Evolutionary conservation across 2,888 invertebrate species (phyloP), one percentile per base, ranked within the genome.

Genomic region (Sarcophaga carnaria): DNA sequence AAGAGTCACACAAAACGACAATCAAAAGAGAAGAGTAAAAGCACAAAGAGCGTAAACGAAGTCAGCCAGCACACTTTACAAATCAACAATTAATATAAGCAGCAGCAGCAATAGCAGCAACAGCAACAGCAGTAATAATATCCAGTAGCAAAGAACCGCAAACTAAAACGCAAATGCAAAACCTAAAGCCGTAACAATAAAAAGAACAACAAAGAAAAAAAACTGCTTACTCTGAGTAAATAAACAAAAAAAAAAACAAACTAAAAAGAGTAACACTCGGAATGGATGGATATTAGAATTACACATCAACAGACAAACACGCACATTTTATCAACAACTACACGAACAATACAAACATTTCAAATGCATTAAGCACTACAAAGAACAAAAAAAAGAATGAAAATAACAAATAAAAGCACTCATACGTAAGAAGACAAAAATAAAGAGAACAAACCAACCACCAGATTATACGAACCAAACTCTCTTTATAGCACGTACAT

Each of bases 221-320:
- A 80, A n/a, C 20, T 76, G 66, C 80, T 84, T 80, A 84, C 84
- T 85, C 80, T 71, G 84, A 85, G 84, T 66, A 80, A 85, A 85
- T 71, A 60, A 22, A 71, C 76, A 76, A 80, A 27, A 76, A 78
- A 70, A 60, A 80, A 49, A 49, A 71, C 64, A 37, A 37, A 6
- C 37, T 37, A 6, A 37, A 64, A 85, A 76, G 80, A 74, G 70
- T 80, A 80, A 75, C 84, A n/a, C n/a, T 8, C 49, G 54, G 12
- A 76, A 80, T 71, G 84, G 84, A 80, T 67, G 20, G 45, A 67
- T 54, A 54, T 54, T 54, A 54, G 54, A 54, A 54, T 54, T 14
- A 17, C 54, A 54, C 14, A 54, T 54, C 54, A 54, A 54, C 54
- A 54, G 17, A 54, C 54, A 17, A 54, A 54, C 54, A 54, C 54